A percentile compares a stretch with the other conserved stretches of the same genome.
These are phyloP conservation scores for Orussus abietinus DNA, from an alignment of 1,140 invertebrate genomes.

Conservation along the genomic window DNA sequence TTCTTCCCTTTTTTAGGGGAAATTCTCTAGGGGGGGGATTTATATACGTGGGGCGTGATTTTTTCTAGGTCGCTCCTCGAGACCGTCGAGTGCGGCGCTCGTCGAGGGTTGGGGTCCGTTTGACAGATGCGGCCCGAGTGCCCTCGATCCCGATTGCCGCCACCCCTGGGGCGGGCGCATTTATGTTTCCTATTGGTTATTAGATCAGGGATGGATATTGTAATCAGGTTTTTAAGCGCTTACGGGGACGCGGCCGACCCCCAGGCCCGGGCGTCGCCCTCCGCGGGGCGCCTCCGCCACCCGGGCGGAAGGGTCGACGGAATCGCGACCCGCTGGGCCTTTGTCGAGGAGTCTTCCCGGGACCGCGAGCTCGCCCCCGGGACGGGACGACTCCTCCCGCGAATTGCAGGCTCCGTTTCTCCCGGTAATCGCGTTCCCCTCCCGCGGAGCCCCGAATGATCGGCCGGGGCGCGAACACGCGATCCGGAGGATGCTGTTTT, in stretches of 20 bases:
- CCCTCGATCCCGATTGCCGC: slow-evolving; percentile 7
- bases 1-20: too few species aligned
- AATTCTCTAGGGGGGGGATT: too few species aligned
- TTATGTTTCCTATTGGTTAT: slow-evolving; percentile 21
- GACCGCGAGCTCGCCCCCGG: not conserved
- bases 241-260: slow-evolving; percentile 37
- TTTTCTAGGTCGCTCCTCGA: too few species aligned
- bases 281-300: slow-evolving; percentile 12
- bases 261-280: slow-evolving; percentile 20
- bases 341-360: slow-evolving; percentile 18
- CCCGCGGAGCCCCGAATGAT: too few species aligned
- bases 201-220: slow-evolving; percentile 43
- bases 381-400: slow-evolving; percentile 22
- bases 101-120: not conserved
- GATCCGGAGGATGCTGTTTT: too few species aligned
- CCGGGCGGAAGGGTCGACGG: slow-evolving; percentile 3
- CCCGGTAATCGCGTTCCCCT: too few species aligned
- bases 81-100: not conserved
- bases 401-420: slow-evolving; percentile 44
- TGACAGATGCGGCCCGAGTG: slow-evolving; percentile 23
- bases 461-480: too few species aligned
- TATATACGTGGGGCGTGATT: too few species aligned
- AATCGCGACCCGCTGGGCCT: slow-evolving; percentile 28
- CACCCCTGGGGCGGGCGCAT: slow-evolving; percentile 4
- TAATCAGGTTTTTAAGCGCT: slow-evolving; percentile 42